Base-by-base conservation (phyloP, 2,888 invertebrate species). In the Exocentrus adspersus region DNA sequence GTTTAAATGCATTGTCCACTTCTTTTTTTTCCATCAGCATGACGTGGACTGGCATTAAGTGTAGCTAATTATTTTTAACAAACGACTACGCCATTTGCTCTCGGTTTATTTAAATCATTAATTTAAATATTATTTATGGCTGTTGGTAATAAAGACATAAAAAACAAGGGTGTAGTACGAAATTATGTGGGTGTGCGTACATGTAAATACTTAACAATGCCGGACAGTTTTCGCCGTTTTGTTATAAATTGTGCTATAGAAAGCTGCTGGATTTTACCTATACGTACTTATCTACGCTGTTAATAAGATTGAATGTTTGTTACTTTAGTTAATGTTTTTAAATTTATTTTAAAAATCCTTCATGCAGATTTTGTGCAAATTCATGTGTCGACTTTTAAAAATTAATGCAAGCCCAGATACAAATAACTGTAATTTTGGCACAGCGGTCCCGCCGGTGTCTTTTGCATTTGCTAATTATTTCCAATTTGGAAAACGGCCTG, bases 121-220 rank as follows among this genome's bases (percentile, higher is more conserved):
- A 37, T 37, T 24, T 24, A 24, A 24, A 24, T 24, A 24, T 24
- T 37, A 37, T 37, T 9, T 37, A 37, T 37, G 37, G n/a, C 37
- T 37, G 10, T 37, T 12, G 37, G n/a, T 37, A 37, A 37, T 37
- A 37, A 37, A 37, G 37, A n/a, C 37, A 37, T 37, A 37, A 37
- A 37, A 37, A 37, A 37, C 37, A n/a, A 30, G 37, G 37, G 37
- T 37, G 37, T 37, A 37, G 37, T 37, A n/a, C 24, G 37, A 37
- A 12, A 37, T 37, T 14, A 37, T 37, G 37, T 37, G 37, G 37
- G 37, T 37, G 37, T 37, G 37, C 12, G 14, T 12, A 12, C 1
- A 2, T 2, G 37, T 14, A 37, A 37, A 12, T 37, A 37, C 14
- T 37, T n/a, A 37, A 37, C 37, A 37, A 37, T 12, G n/a, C n/a